Evolutionary conservation across 2,888 invertebrate species (phyloP), one percentile per base, ranked within the genome.

Genomic region (Troides oblongomaculatus): DNA sequence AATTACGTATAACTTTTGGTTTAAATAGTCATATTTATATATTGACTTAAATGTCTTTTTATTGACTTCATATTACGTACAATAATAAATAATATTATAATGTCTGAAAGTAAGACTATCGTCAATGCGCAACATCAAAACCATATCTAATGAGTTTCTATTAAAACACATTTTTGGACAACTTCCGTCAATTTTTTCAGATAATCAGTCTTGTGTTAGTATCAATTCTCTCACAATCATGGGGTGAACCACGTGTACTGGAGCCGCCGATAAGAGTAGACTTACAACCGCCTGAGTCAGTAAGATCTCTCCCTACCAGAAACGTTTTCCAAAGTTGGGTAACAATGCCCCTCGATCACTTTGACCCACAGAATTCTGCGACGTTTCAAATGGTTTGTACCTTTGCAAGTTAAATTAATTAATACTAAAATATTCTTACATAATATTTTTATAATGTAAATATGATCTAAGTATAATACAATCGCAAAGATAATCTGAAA

Each of bases 311-410:
- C 36, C 69, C 72, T n/a, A 73, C 80, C 0, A 76, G 83, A 46
- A 77, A 78, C 25, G 88, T 93, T 0, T 70, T 80, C 18, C 83
- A 86, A 21, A 80, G 79, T 68, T 94, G 93, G 93, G 84, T 94
- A 57, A 76, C 80, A 1, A 94, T 94, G 85, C 92, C 90, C 0
- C 72, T 94, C 0, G 94, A 95, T 78, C 94, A 95, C 77, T 94
- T 94, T 74, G 88, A 92, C 72, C 88, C 89, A 21, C 89, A 89
- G 58, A 93, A 94, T 71, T 82, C 84, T 68, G 85, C 86, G 43
- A 93, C 91, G 0, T 95, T 93, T 89, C 78, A 79, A 72, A 95
- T 95, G 94, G 93, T 93, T 79, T 56, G 83, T 68, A 46, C 12
- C 4, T 4, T 14, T 46, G 14, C 2, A 12, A 14, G 12, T 14